Evolutionary conservation across 2,113 vertebrate genomes (phyloP).

Genomic region (Chaetodon trifascialis): DNA sequence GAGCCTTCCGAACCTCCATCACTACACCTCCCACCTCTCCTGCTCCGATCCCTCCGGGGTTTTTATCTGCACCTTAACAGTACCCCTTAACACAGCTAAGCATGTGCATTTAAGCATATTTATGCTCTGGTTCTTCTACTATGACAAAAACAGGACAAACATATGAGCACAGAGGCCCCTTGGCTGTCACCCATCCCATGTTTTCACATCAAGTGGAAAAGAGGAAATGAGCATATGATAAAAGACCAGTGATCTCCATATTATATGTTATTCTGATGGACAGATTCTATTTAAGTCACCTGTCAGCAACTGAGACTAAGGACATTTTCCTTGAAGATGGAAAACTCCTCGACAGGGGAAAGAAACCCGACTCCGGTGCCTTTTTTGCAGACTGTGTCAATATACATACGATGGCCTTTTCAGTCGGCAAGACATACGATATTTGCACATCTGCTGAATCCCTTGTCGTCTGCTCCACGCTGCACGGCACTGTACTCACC

Average conservation of each 20-base stretch:
- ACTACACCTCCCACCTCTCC: slow-evolving; percentile 29
- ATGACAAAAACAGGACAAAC: slow-evolving; percentile 33
- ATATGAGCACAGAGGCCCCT: neutral
- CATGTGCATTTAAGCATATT: neutral
- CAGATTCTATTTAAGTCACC: slow-evolving; percentile 72
- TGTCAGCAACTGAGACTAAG: slow-evolving; percentile 71
- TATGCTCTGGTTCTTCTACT: neutral
- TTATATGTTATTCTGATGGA: slow-evolving; percentile 64
- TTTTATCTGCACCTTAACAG: slow-evolving; percentile 28
- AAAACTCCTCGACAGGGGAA: slow-evolving; percentile 72
- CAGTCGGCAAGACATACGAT: slow-evolving; percentile 79
- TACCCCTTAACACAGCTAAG: slow-evolving; percentile 5
- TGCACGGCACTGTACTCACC: slow-evolving; percentile 30
- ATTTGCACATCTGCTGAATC: slow-evolving; percentile 83
- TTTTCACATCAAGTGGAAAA: slow-evolving; percentile 38
- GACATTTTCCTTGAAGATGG: slow-evolving; percentile 72
- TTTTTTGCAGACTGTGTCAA: slow-evolving; percentile 77
- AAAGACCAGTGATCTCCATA: slow-evolving; percentile 36
- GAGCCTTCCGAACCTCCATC: slow-evolving; percentile 50
- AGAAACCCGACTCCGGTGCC: slow-evolving; percentile 67
- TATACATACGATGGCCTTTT: slow-evolving; percentile 74
- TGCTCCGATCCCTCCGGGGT: slow-evolving; percentile 25
- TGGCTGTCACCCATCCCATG: slow-evolving; percentile 23
- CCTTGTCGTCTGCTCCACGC: slow-evolving; percentile 60
- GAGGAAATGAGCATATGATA: slow-evolving; percentile 60